Conservation (phyloP, 2,113 vertebrate species). For the Dasypus novemcinctus region DNA sequence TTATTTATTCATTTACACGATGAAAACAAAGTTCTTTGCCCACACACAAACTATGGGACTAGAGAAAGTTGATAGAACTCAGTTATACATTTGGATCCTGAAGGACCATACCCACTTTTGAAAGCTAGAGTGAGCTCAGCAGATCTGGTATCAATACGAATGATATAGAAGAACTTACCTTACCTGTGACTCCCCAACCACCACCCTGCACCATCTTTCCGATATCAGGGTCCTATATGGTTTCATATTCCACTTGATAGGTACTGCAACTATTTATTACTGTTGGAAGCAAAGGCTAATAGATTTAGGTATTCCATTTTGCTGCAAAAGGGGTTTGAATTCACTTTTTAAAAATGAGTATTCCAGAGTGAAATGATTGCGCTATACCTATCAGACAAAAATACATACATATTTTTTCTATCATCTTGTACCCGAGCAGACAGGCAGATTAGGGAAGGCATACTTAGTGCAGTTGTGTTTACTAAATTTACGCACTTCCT, state of each 20-base stretch:
- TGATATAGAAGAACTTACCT: neutral
- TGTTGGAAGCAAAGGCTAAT: neutral
- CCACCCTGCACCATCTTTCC: neutral
- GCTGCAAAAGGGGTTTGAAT: neutral
- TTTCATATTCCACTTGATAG: neutral
- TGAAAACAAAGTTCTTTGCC: neutral
- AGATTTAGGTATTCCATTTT: neutral
- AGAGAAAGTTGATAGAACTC: neutral
- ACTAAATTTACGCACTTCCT: conserved; percentile 55
- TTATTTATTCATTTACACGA: conserved; percentile 24
- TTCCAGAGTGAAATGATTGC: neutral
- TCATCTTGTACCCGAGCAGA: neutral
- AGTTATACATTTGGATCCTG: neutral
- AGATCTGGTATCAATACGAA: neutral
- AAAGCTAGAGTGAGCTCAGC: neutral
- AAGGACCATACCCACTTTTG: neutral
- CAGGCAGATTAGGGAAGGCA: conserved; percentile 36
- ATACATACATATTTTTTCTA: neutral
- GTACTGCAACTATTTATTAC: neutral
- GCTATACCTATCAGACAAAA: neutral
- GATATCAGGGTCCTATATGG: neutral
- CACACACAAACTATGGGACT: neutral
- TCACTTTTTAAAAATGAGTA: neutral
- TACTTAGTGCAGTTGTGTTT: neutral
- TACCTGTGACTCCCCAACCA: too few species aligned